Base-by-base conservation (phyloP, 2,113 vertebrate species). In the Pseudonaja textilis region DNA sequence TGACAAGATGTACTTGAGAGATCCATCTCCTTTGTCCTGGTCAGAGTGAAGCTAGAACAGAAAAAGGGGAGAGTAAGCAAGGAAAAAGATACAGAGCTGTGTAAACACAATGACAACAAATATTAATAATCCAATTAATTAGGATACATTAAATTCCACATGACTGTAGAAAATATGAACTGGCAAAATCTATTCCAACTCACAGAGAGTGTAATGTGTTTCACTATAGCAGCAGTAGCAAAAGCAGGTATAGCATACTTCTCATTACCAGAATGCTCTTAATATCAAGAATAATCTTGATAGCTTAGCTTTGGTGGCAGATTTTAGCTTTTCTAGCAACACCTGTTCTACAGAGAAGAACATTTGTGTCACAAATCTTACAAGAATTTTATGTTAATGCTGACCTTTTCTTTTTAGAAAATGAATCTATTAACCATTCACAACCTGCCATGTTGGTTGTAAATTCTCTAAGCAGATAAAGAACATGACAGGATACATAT, bases 1-100 rank as follows among this genome's bases (percentile, higher is more conserved):
- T 92, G 98, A 98, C 91, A 98, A 96, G 95, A 98, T 98, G 94
- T 98, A 98, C 95, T 98, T 98, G 92, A 98, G 97, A 7, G 97
- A 98, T 89, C 98, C 98, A 91, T 98, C 98, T 96, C 98, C 98
- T 92, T 98, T 98, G 95, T 98, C 98, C 94, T 98, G 98, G 93
- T 98, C 98, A 95, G 98, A 98, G 94, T 98, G 98, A 95, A 98
- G 98, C 98, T 98, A 42, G 42, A 47, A 39, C 9, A 47, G 42
- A 22, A 85, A 45, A 59, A 85, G 39, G 34, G 16, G 69, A 39
- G 16, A 81, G 34, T 39, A 39, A 39, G 34, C n/a, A 81, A 39
- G 34, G 34, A 39, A 16, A 74, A 34, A 20, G 16, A 81, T 20
- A 39, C 14, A 81, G 16, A 20, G 6, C 16, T 81, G 2, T 81